These are phyloP conservation scores for Ornithoptera alexandrae DNA, from an alignment of 2,888 invertebrate species.

Conservation along the genomic window DNA sequence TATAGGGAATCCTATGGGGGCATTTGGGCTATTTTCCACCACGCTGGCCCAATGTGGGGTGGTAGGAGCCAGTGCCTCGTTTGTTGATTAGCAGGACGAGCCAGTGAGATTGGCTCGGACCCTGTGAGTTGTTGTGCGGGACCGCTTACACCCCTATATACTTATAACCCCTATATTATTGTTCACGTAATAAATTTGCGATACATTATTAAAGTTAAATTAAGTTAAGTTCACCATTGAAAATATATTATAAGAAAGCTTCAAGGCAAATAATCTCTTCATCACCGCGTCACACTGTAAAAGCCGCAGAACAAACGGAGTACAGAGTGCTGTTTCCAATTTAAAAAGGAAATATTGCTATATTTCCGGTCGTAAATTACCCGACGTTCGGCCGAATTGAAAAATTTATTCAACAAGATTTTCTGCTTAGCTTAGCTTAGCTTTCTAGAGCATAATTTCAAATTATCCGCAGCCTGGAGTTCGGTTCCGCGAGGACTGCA, in stretches of 20 bases:
- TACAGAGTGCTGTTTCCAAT: slow-evolving; percentile 4
- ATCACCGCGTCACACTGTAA: neutral
- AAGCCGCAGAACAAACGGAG: neutral
- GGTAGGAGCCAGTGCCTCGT: too few species aligned
- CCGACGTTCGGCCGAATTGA: neutral
- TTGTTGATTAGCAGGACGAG: too few species aligned
- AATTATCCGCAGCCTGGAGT: neutral
- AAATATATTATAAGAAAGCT: neutral
- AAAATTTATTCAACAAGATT: neutral
- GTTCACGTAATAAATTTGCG: too few species aligned
- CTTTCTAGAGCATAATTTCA: slow-evolving; percentile 1
- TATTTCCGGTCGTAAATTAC: slow-evolving; percentile 6
- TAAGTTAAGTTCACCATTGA: too few species aligned
- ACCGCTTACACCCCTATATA: too few species aligned
- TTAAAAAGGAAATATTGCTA: slow-evolving; percentile 9
- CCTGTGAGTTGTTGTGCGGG: too few species aligned
- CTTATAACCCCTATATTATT: too few species aligned
- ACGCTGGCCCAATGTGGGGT: too few species aligned
- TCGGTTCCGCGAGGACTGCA: neutral
- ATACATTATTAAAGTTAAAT: too few species aligned
- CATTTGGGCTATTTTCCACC: too few species aligned
- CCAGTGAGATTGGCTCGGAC: too few species aligned
- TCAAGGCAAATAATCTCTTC: neutral
- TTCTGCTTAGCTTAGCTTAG: slow-evolving; percentile 1
- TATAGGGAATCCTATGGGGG: too few species aligned